Evolutionary conservation across 2,113 vertebrate species (phyloP).

Genomic region (Chionodraco myersi): DNA sequence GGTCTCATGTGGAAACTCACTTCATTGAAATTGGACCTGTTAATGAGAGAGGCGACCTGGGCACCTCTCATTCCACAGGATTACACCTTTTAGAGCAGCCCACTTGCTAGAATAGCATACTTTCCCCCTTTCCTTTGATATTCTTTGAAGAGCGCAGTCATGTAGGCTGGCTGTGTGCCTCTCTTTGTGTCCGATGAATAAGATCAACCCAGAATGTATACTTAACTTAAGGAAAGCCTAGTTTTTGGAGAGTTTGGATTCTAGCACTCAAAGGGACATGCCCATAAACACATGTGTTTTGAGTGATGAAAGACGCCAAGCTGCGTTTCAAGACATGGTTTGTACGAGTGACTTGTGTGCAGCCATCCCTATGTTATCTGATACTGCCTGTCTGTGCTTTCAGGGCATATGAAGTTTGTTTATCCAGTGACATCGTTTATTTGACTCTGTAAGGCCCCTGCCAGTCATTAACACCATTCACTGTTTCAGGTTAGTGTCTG

Average conservation of each 20-base stretch:
- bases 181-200: slow-evolving; percentile 35
- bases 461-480: slow-evolving; percentile 79
- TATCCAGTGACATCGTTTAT: slow-evolving; percentile 81
- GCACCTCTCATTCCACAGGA: slow-evolving; percentile 50
- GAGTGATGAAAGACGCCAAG: slow-evolving; percentile 73
- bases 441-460: slow-evolving; percentile 73
- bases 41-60: slow-evolving; percentile 70
- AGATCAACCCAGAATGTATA: slow-evolving; percentile 63
- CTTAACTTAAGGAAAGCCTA: slow-evolving; percentile 67
- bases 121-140: slow-evolving; percentile 17
- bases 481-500: slow-evolving; percentile 67
- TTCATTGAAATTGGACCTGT: slow-evolving; percentile 67
- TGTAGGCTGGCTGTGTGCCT: neutral
- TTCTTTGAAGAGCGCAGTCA: slow-evolving; percentile 49
- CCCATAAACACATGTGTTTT: slow-evolving; percentile 78
- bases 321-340: slow-evolving; percentile 59
- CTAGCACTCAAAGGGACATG: slow-evolving; percentile 52
- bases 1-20: slow-evolving; percentile 45
- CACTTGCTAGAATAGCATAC: slow-evolving; percentile 42
- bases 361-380: slow-evolving; percentile 74
- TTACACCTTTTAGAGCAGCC: slow-evolving; percentile 60
- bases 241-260: slow-evolving; percentile 54
- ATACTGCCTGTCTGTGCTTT: slow-evolving; percentile 74
- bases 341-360: slow-evolving; percentile 62
- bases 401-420: slow-evolving; percentile 79